Evolutionary conservation across 2,888 invertebrate species (phyloP).

Genomic region (Idaea straminata): DNA sequence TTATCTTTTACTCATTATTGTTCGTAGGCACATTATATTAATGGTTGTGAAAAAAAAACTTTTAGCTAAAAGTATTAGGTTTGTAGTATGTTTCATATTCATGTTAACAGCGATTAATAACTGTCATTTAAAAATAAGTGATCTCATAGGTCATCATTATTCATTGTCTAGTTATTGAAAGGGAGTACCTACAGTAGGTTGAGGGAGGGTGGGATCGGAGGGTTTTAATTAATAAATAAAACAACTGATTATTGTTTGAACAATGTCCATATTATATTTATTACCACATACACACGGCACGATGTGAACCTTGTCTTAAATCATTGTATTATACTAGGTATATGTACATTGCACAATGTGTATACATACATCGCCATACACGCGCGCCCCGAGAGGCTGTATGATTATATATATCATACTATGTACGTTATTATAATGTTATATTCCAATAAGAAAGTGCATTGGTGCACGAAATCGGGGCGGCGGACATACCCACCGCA

Average conservation of each 20-base stretch:
- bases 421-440: conserved; percentile 80
- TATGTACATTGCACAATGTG: conserved; percentile 87
- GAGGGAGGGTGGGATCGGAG: background rate
- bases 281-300: conserved; percentile 95
- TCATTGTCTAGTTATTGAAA: background rate
- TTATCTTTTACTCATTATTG: too few species aligned
- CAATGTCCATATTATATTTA: conserved; percentile 94
- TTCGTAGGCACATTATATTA: too few species aligned
- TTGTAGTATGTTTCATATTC: background rate
- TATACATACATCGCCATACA: conserved; percentile 85
- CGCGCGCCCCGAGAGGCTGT: conserved; percentile 82
- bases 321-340: conserved; percentile 86
- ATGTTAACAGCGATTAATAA: background rate
- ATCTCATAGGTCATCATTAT: background rate
- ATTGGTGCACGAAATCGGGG: conserved; percentile 80
- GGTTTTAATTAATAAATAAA: conserved; percentile 29
- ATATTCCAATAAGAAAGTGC: conserved; percentile 82
- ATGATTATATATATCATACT: conserved; percentile 80
- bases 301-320: conserved; percentile 93
- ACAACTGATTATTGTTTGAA: conserved; percentile 85
- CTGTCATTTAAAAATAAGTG: background rate
- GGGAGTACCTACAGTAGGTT: too few species aligned
- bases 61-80: too few species aligned
- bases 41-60: too few species aligned
- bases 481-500: conserved; percentile 76